Conservation (phyloP, 2,113 vertebrate species). For the Carassius carassius region DNA sequence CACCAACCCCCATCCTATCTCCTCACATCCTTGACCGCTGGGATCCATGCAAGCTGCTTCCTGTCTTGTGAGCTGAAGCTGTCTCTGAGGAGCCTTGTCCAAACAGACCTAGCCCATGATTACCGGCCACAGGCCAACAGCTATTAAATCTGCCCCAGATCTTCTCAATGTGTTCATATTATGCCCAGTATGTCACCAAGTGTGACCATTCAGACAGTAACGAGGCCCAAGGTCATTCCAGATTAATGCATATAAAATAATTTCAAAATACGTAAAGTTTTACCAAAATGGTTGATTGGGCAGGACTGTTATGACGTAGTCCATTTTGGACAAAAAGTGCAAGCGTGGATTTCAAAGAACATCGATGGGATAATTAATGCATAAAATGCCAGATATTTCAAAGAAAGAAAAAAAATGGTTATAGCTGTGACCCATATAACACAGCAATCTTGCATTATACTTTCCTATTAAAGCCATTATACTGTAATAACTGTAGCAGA, state of each 20-base stretch:
- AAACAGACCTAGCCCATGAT: constrained; percentile 50
- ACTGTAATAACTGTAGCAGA: background rate
- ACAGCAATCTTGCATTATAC: background rate
- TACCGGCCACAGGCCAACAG: constrained; percentile 40
- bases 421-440: background rate
- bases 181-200: constrained; percentile 23
- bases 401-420: background rate
- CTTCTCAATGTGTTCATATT: background rate
- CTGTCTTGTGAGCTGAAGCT: constrained; percentile 74
- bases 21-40: constrained; percentile 71
- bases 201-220: background rate
- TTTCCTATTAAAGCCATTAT: background rate
- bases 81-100: constrained; percentile 70
- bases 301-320: background rate
- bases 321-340: constrained; percentile 30
- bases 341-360: background rate
- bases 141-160: constrained; percentile 36
- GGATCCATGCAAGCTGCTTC: constrained; percentile 80
- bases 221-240: constrained; percentile 12
- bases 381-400: background rate
- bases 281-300: background rate
- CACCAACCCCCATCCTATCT: constrained; percentile 61
- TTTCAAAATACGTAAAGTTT: background rate
- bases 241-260: constrained; percentile 13
- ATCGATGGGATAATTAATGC: background rate